A percentile compares a stretch with the other conserved stretches of the same genome.
These are phyloP conservation scores for Phaethon lepturus DNA, from an alignment of 2,113 vertebrate genomes.

Conservation along the genomic window DNA sequence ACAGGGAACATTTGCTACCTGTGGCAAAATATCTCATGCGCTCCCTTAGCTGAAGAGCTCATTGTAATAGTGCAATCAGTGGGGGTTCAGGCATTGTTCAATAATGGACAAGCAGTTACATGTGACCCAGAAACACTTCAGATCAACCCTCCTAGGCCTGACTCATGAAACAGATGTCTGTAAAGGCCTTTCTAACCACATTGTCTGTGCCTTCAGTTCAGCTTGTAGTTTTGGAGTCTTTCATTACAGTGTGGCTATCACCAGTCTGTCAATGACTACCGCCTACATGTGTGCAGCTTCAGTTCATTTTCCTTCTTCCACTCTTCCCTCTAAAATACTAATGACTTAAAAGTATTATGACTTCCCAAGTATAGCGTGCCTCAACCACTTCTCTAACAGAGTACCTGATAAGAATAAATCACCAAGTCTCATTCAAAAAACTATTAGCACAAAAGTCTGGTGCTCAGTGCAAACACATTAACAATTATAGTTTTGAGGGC, in stretches of 20 bases:
- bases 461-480: background rate
- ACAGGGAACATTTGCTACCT: background rate
- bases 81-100: background rate
- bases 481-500: background rate
- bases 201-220: background rate
- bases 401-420: background rate
- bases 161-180: background rate
- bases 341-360: background rate
- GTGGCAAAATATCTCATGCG: background rate
- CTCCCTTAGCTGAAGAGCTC: background rate
- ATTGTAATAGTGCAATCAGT: background rate
- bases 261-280: background rate
- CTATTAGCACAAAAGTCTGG: background rate
- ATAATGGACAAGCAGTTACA: background rate
- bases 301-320: background rate
- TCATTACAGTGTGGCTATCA: rapidly evolving
- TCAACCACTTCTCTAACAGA: background rate
- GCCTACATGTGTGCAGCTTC: background rate
- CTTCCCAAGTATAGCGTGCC: background rate
- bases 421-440: background rate
- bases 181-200: background rate
- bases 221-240: background rate
- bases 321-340: background rate
- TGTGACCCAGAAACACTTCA: background rate
- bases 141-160: background rate